A percentile compares a stretch with the other conserved stretches of the same genome.
These are phyloP conservation scores for Leptobrachium leishanense DNA, from an alignment of 2,113 vertebrate species.

Conservation along the genomic window DNA sequence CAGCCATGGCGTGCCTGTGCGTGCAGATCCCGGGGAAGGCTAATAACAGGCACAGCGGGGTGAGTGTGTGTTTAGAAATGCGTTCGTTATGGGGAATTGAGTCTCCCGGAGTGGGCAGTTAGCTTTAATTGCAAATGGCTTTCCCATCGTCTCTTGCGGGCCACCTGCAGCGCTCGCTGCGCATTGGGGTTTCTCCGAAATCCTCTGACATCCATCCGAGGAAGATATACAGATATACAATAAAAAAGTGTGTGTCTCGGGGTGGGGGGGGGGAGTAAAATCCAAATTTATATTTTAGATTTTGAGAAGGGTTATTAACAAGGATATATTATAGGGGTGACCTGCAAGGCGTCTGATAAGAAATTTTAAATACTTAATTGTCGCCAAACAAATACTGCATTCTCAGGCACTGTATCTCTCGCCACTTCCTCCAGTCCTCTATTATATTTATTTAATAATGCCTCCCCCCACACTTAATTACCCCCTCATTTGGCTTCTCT, in stretches of 20 bases:
- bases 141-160: slow-evolving; percentile 43
- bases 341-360: not conserved
- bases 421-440: slow-evolving; percentile 11
- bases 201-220: slow-evolving; percentile 24
- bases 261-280: not conserved
- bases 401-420: too few relatives aligned
- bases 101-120: slow-evolving; percentile 48
- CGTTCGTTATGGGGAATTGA: slow-evolving; percentile 51
- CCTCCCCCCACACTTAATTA: slow-evolving; percentile 4
- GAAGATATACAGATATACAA: not conserved
- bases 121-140: slow-evolving; percentile 49
- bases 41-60: slow-evolving; percentile 46
- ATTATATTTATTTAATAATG: not conserved
- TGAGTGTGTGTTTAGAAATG: slow-evolving; percentile 50
- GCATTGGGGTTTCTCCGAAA: slow-evolving; percentile 38
- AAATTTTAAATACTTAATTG: too few relatives aligned
- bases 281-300: not conserved
- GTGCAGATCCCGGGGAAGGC: slow-evolving; percentile 30
- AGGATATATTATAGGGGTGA: not conserved
- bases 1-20: slow-evolving; percentile 38
- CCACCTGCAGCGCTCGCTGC: slow-evolving; percentile 34
- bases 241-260: too few relatives aligned
- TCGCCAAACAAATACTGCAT: too few relatives aligned
- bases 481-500: slow-evolving; percentile 19
- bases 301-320: not conserved